These are phyloP conservation scores for Eclectus roratus DNA, from an alignment of 2,113 vertebrate species.

Conservation along the genomic window DNA sequence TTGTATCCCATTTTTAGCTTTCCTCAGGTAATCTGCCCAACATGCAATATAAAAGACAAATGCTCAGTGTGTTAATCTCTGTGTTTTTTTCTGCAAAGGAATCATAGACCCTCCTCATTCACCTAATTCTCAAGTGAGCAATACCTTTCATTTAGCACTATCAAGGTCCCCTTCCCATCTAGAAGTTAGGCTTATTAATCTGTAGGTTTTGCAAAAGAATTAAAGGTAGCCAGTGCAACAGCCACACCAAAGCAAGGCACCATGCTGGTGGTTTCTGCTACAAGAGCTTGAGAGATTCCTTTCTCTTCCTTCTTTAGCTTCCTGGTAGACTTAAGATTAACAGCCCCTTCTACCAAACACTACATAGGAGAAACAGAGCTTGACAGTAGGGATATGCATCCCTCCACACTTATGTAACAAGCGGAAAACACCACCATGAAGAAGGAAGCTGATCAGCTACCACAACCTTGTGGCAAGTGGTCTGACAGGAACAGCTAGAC, in stretches of 20 bases:
- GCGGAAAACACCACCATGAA: not conserved
- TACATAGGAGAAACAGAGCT: not conserved
- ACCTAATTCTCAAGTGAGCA: not conserved
- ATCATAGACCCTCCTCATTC: not conserved
- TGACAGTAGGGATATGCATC: rapidly evolving
- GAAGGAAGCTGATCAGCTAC: not conserved
- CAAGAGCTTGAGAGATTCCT: not conserved
- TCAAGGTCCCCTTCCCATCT: not conserved
- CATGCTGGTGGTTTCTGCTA: not conserved
- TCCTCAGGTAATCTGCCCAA: not conserved
- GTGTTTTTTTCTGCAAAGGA: not conserved
- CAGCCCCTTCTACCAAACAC: not conserved
- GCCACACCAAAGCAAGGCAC: not conserved
- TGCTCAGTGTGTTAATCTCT: not conserved
- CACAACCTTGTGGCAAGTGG: not conserved
- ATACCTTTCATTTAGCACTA: not conserved
- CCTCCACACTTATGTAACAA: not conserved
- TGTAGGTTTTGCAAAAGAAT: not conserved
- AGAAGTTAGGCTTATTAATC: not conserved
- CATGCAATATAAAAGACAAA: not conserved
- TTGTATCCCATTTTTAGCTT: not conserved
- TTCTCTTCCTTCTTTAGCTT: not conserved
- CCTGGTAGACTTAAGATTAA: not conserved
- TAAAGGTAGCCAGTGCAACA: not conserved
- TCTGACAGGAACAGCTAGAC: not conserved